A percentile compares a stretch with the other conserved stretches of the same genome.
These are phyloP conservation scores for Omphaloscelis lunosa DNA, from an alignment of 2,888 invertebrate genomes.

Conservation along the genomic window DNA sequence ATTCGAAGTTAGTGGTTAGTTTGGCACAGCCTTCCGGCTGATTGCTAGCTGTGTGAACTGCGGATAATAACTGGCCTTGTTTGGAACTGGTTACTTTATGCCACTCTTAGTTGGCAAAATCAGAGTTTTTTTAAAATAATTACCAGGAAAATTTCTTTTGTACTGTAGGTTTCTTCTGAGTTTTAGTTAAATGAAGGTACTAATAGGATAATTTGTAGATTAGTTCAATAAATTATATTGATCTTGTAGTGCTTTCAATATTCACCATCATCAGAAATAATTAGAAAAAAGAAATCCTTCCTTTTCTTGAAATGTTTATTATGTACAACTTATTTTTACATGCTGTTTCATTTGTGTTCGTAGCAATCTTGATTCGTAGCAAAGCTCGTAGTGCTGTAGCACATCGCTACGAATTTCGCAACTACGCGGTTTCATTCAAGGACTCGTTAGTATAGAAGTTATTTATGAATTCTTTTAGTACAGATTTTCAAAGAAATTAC, in stretches of 20 bases:
- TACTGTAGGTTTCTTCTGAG: not conserved
- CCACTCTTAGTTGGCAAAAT: not conserved
- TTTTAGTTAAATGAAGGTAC: not conserved
- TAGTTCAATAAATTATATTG: not conserved
- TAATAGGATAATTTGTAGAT: not conserved
- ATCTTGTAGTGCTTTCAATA: no score
- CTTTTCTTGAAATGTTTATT: no score
- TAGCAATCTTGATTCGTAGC: no score
- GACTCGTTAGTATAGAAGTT: no score
- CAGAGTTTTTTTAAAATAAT: not conserved
- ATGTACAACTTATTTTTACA: no score
- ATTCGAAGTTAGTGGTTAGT: slow-evolving; percentile 24
- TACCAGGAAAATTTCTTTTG: not conserved
- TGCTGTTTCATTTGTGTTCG: no score
- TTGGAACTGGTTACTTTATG: slow-evolving; percentile 14
- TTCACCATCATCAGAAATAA: no score
- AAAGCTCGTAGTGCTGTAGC: not conserved
- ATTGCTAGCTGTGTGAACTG: slow-evolving; percentile 66
- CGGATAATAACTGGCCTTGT: slow-evolving; percentile 33
- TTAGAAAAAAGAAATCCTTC: no score
- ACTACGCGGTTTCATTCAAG: not conserved
- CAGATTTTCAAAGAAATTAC: not conserved
- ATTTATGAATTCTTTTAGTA: not conserved
- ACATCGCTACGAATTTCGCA: not conserved
- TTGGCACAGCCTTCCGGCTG: slow-evolving; percentile 65